Percentiles rank a stretch among this genome's conserved stretches.
These are phyloP conservation scores for Pinctada fucata DNA, from an alignment of 2,888 invertebrate genomes.

Conservation along the genomic window DNA sequence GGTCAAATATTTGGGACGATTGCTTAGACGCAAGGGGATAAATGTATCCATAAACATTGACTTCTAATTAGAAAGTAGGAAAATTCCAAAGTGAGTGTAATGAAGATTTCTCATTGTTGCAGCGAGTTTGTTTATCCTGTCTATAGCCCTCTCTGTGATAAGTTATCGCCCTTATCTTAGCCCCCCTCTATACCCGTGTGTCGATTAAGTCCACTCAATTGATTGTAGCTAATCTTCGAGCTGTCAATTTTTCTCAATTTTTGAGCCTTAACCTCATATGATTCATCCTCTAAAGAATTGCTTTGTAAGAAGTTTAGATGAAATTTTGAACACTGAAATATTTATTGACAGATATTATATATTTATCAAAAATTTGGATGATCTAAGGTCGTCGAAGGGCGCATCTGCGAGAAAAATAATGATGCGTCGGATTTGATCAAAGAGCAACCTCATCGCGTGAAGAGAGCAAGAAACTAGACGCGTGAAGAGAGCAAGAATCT, in stretches of 20 bases:
- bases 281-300: neutral
- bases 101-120: conserved; percentile 14
- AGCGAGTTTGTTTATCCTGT: conserved; percentile 8
- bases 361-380: neutral
- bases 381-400: too few relatives aligned
- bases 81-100: conserved; percentile 12
- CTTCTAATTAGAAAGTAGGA: neutral
- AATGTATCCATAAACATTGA: neutral
- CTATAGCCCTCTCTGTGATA: conserved; percentile 10
- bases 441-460: too few relatives aligned
- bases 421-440: too few relatives aligned
- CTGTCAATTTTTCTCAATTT: conserved; percentile 21
- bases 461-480: too few relatives aligned
- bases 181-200: neutral
- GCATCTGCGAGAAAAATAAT: too few relatives aligned
- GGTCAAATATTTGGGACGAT: too few relatives aligned
- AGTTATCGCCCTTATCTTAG: conserved; percentile 21
- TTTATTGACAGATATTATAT: neutral
- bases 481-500: too few relatives aligned
- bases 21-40: neutral
- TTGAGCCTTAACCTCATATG: neutral
- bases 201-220: conserved; percentile 27
- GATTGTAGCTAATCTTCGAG: conserved; percentile 27
- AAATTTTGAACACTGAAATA: neutral
- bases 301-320: neutral